Base-by-base conservation (phyloP, 1,140 invertebrate species). In the Aphidius gifuensis region DNA sequence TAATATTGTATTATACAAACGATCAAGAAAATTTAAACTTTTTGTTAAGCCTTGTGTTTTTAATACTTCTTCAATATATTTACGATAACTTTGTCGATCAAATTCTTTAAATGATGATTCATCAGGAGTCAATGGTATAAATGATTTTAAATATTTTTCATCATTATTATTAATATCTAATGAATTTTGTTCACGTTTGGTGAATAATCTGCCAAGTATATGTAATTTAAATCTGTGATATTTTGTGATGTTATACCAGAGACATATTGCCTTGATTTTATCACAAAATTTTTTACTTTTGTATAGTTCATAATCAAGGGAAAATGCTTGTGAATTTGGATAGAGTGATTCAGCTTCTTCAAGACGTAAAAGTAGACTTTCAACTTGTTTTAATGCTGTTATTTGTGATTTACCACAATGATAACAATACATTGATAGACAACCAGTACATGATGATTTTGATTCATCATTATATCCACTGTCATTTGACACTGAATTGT, bases 171-270 rank as follows among this genome's bases (percentile, higher is more conserved):
- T 16, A 16, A 16, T 16, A 16, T 16, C 69, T 9, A 69, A 72
- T 47, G 74, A 78, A 65, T 75, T 73, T 32, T 58, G 61, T 11
- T 74, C 71, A 43, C 83, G 77, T 63, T 86, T 79, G 66, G 84
- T 83, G 16, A 94, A 72, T 46, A 93, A 85, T 77, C 88, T 88
- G 1, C 90, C 90, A 60, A 96, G 74, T 63, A 92, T 88, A 66
- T 89, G 80, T 50, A 96, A 77, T 73, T 92, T 93, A 32, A 93
- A 82, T 65, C 90, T 86, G 75, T 93, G 87, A 71, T 93, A 90
- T 72, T 86, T 87, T 0, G 90, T 93, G 76, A 93, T 90, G 75
- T 95, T 96, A 71, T 91, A 92, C 93, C 93, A 96, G 5, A 94
- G 80, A 73, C 90, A 93, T 83, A 96, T 88, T 6, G 92, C 88